Conservation (phyloP, 2,797 vertebrate species). For the Myripristis jacobus region DNA sequence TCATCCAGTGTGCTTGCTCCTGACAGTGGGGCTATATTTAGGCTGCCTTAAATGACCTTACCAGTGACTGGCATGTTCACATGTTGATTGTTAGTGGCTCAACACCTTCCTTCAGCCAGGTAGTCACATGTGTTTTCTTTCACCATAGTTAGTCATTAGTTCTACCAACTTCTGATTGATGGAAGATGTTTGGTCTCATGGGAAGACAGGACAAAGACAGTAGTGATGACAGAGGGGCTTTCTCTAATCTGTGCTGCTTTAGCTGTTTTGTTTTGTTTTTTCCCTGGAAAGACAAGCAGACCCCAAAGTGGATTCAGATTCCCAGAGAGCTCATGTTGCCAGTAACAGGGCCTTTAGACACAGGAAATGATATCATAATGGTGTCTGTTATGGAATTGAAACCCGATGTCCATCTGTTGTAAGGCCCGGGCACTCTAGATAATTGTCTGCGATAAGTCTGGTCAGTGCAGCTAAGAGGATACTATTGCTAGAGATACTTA, state of each 20-base stretch:
- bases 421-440: neutral
- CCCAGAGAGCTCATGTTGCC: neutral
- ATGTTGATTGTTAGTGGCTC: constrained; percentile 25
- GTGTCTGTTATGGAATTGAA: neutral
- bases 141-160: neutral
- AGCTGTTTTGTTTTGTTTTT: neutral
- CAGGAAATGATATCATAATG: neutral
- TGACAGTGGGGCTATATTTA: constrained; percentile 59
- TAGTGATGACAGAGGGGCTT: no score
- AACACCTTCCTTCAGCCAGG: neutral
- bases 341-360: neutral
- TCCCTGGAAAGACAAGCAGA: neutral
- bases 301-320: neutral
- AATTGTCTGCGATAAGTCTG: neutral
- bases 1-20: constrained; percentile 52
- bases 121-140: constrained; percentile 2
- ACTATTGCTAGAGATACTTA: no score
- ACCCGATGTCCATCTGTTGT: neutral
- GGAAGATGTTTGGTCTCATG: neutral
- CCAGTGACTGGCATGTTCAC: constrained; percentile 34
- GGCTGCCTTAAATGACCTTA: constrained; percentile 57
- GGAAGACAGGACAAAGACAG: neutral
- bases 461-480: neutral
- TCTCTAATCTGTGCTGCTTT: no score
- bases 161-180: neutral